A percentile compares a stretch with the other conserved stretches of the same genome.
Conservation (phyloP, 2,113 vertebrate genomes). For the Solenodon paradoxus region DNA sequence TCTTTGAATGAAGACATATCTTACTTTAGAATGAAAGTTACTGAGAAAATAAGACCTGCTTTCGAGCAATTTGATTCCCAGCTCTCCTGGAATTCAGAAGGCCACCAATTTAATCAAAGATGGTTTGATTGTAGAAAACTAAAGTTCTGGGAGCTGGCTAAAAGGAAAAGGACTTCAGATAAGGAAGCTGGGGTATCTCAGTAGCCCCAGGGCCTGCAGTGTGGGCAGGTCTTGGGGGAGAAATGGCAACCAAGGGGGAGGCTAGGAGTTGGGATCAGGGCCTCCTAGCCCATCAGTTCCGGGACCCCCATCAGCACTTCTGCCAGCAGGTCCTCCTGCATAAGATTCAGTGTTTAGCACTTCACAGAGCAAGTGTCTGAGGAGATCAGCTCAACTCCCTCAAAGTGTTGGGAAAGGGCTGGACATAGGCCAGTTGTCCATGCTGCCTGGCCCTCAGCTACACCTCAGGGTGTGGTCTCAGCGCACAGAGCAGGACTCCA, state of each 20-base stretch:
- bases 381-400: not conserved
- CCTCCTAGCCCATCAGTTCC: not conserved
- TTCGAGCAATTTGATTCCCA: not conserved
- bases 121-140: constrained; percentile 16
- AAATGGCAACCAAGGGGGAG: not conserved
- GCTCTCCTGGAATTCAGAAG: not conserved
- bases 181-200: not conserved
- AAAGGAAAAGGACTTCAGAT: not conserved
- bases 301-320: not conserved
- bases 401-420: not conserved
- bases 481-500: not conserved
- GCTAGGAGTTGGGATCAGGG: not conserved
- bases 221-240: not conserved
- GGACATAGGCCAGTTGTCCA: not conserved
- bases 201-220: not conserved
- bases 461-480: not conserved
- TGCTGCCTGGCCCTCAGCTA: not conserved
- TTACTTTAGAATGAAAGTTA: constrained; percentile 39
- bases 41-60: constrained; percentile 29
- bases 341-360: not conserved
- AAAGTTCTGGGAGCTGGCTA: not conserved
- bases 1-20: constrained; percentile 36
- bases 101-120: not conserved
- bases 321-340: not conserved
- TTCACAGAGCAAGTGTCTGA: not conserved